Evolutionary conservation across 2,797 vertebrate genomes (phyloP).

Genomic region (Phrynocephalus guinanensis): DNA sequence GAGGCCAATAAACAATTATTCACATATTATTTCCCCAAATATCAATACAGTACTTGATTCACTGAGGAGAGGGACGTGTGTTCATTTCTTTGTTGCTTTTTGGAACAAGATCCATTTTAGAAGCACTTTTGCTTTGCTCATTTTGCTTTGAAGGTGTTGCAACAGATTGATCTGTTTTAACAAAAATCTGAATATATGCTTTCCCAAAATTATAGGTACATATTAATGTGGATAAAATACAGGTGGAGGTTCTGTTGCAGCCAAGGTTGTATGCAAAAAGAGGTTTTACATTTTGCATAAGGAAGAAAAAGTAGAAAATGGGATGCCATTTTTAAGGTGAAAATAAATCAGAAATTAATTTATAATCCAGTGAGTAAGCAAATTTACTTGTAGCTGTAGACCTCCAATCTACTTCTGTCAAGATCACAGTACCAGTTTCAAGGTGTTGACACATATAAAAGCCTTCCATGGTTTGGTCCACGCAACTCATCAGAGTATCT

Average conservation of each 20-base stretch:
- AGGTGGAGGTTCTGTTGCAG: no score
- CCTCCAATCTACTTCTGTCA: background rate
- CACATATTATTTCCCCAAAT: background rate
- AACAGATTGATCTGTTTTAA: background rate
- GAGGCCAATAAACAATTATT: background rate
- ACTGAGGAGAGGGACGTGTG: background rate
- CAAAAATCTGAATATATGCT: background rate
- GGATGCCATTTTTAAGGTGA: background rate
- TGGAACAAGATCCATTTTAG: background rate
- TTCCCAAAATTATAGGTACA: background rate
- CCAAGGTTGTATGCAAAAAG: no score
- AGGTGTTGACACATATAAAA: no score
- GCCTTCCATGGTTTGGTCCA: no score
- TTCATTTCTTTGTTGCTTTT: background rate
- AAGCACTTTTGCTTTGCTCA: background rate
- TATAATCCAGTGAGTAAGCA: background rate
- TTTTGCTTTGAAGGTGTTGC: background rate
- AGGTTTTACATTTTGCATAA: background rate
- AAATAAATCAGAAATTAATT: background rate
- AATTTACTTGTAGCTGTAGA: background rate
- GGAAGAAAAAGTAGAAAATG: background rate
- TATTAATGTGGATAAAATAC: background rate
- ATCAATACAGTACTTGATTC: background rate
- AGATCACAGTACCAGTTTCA: background rate
- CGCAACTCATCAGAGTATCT: no score